These are phyloP conservation scores for Caenorhabditis sinica DNA, from an alignment of 2,888 invertebrate species.

Conservation along the genomic window DNA sequence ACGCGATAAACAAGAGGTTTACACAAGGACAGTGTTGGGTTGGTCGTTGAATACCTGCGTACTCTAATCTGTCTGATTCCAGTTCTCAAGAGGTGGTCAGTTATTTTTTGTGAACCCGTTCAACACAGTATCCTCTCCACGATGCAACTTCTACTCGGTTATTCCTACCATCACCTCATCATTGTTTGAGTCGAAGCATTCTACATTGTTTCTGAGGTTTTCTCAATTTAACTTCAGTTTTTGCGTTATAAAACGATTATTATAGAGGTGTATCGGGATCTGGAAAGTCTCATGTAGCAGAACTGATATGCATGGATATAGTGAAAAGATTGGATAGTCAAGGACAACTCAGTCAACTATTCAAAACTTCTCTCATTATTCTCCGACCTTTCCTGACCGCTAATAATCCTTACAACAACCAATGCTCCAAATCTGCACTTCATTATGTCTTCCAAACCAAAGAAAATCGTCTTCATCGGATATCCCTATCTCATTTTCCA, in stretches of 20 bases:
- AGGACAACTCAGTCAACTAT: slow-evolving; percentile 59
- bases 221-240: background rate
- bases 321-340: slow-evolving; percentile 61
- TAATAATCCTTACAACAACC: slow-evolving; percentile 67
- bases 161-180: slow-evolving; percentile 64
- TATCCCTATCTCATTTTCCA: slow-evolving; percentile 63
- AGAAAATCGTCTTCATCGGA: slow-evolving; percentile 57
- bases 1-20: slow-evolving; percentile 66
- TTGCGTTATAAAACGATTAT: slow-evolving; percentile 4
- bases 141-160: slow-evolving; percentile 61
- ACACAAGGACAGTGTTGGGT: slow-evolving; percentile 72
- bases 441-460: slow-evolving; percentile 68
- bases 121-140: slow-evolving; percentile 66
- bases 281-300: slow-evolving; percentile 68
- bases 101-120: slow-evolving; percentile 73
- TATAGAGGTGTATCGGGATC: slow-evolving; percentile 72
- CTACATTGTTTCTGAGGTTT: slow-evolving; percentile 63
- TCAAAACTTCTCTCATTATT: slow-evolving; percentile 59
- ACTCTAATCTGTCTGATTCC: slow-evolving; percentile 9
- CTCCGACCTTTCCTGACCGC: slow-evolving; percentile 68
- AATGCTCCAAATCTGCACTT: slow-evolving; percentile 62
- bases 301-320: slow-evolving; percentile 62
- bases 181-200: slow-evolving; percentile 54
- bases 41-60: background rate
- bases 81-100: slow-evolving; percentile 69